A percentile compares a stretch with the other conserved stretches of the same genome.
Conservation (phyloP, 2,888 invertebrate species). For the Pyrrhosoma nymphula region DNA sequence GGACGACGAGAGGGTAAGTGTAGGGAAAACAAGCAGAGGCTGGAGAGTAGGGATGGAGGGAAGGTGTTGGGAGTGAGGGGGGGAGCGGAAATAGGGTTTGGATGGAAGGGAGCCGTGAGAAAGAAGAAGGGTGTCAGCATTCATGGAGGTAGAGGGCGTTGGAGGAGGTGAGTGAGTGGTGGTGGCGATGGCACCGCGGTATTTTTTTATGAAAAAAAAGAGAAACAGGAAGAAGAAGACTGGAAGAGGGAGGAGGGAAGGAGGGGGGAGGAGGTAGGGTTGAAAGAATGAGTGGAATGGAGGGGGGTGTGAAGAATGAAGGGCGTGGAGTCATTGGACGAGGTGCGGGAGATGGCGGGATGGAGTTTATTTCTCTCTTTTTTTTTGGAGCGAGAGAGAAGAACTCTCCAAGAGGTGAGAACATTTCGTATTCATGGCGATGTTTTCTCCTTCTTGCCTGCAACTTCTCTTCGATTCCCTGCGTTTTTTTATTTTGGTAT, state of each 20-base stretch:
- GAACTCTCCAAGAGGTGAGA: background rate
- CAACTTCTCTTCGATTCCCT: background rate
- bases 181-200: background rate
- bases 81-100: background rate
- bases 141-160: background rate
- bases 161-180: background rate
- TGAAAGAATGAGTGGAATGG: background rate
- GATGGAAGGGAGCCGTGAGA: background rate
- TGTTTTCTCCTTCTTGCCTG: background rate
- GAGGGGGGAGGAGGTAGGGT: background rate
- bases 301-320: background rate
- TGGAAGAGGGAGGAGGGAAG: too few relatives aligned
- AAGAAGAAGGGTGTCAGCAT: background rate
- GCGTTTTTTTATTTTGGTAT: background rate
- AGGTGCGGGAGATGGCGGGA: background rate
- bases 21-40: background rate
- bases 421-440: slow-evolving; percentile 2
- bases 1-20: background rate
- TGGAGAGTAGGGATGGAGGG: background rate
- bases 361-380: background rate
- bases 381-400: background rate
- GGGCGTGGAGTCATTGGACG: background rate
- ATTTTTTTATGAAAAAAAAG: background rate
- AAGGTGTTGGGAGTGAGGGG: background rate
- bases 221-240: background rate